Conservation (phyloP, 2,797 vertebrate species). For the Anabas testudineus region DNA sequence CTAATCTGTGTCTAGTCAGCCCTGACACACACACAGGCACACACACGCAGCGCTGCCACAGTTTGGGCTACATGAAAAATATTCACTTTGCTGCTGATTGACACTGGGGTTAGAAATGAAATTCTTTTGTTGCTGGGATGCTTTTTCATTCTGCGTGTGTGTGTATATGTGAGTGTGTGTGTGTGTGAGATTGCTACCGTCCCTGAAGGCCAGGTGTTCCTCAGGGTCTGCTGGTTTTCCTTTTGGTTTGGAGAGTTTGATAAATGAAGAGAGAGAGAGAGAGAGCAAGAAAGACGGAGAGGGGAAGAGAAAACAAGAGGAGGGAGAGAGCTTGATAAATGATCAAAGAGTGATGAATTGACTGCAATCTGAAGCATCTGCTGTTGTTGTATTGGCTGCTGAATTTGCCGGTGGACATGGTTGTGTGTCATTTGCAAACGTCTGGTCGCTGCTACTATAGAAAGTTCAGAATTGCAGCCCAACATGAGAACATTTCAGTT, state of each 20-base stretch:
- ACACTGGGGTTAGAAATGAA: slow-evolving; percentile 74
- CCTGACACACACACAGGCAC: slow-evolving; percentile 58
- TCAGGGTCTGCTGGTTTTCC: slow-evolving; percentile 74
- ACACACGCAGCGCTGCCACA: slow-evolving; percentile 54
- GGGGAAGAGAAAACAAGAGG: slow-evolving; percentile 33
- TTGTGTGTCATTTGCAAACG: slow-evolving; percentile 2
- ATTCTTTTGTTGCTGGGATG: slow-evolving; percentile 67
- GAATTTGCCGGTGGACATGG: slow-evolving; percentile 37
- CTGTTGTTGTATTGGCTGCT: slow-evolving; percentile 29
- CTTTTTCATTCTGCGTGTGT: slow-evolving; percentile 47
- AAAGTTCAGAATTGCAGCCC: not conserved
- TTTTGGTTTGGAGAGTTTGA: slow-evolving; percentile 78
- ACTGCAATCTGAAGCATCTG: slow-evolving; percentile 62
- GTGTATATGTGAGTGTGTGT: slow-evolving; percentile 30
- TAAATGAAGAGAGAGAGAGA: slow-evolving; percentile 65
- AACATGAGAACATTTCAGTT: not conserved
- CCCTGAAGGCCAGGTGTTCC: slow-evolving; percentile 76
- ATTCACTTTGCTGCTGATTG: slow-evolving; percentile 72
- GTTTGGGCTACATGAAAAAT: slow-evolving; percentile 77
- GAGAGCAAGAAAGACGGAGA: slow-evolving; percentile 18
- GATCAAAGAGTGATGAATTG: slow-evolving; percentile 77
- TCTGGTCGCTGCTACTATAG: slow-evolving; percentile 11
- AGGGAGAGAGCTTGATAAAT: slow-evolving; percentile 71
- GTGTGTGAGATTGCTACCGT: slow-evolving; percentile 49
- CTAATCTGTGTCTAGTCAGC: slow-evolving; percentile 82